Percentiles rank a stretch among this genome's conserved stretches.
phyloP scores from a whole-genome alignment of 2,113 vertebrate genomes.

The Scomber japonicus region DNA sequence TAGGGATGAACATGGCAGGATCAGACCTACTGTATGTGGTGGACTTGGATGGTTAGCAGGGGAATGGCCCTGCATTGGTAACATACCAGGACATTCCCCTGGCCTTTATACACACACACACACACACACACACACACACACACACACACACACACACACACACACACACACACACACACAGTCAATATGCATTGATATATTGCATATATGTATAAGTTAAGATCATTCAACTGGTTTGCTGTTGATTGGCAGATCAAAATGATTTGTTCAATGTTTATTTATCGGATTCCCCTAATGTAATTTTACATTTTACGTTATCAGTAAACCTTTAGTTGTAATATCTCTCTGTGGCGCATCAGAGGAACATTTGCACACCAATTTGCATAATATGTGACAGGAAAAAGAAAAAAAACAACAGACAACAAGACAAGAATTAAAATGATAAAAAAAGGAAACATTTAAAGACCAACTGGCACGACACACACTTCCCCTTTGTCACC shows the following conservation, averaged over 20 bases:
- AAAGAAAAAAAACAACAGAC: neutral
- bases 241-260: no score
- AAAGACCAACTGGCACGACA: neutral
- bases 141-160: constrained; percentile 28
- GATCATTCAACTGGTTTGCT: no score
- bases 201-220: no score
- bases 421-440: neutral
- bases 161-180: neutral
- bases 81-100: constrained; percentile 68
- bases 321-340: no score
- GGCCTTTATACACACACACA: constrained; percentile 38
- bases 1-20: constrained; percentile 62
- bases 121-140: constrained; percentile 22
- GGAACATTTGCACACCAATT: no score
- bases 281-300: no score
- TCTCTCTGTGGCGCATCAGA: no score
- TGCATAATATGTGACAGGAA: no score
- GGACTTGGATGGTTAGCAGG: constrained; percentile 57
- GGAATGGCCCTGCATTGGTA: constrained; percentile 51
- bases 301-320: no score
- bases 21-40: constrained; percentile 49
- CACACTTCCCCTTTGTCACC: constrained; percentile 6
- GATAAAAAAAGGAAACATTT: neutral
- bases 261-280: neutral
- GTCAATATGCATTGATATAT: no score